phyloP scores from a whole-genome alignment of 2,888 invertebrate species.

The Acanthoscelides obtectus region DNA sequence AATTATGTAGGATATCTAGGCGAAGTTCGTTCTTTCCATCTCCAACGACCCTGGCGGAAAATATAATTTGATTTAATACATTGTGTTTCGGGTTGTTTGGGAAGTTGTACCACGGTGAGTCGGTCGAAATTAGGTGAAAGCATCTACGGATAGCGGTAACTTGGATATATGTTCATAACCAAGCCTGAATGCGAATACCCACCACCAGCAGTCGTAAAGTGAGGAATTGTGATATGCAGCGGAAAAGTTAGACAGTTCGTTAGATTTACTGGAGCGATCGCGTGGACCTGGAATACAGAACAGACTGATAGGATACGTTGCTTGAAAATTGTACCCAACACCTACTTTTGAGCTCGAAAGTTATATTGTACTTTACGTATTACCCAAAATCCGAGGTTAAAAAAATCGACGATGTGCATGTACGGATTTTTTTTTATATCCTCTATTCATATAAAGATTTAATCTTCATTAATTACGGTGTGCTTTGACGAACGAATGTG shows the following conservation, averaged over 20 bases:
- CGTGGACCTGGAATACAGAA: not conserved
- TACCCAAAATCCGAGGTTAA: too few relatives aligned
- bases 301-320: too few relatives aligned
- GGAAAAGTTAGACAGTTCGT: not conserved
- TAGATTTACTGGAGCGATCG: not conserved
- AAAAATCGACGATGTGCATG: too few relatives aligned
- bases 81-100: not conserved
- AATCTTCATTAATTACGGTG: too few relatives aligned
- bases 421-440: too few relatives aligned
- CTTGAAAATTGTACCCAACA: too few relatives aligned
- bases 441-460: too few relatives aligned
- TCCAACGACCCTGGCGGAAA: not conserved
- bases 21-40: not conserved
- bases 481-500: too few relatives aligned
- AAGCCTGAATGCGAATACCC: not conserved
- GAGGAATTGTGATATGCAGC: not conserved
- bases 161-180: not conserved
- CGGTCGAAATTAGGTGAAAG: not conserved
- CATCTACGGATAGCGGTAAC: not conserved
- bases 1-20: conserved; percentile 46
- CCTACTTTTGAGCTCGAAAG: too few relatives aligned
- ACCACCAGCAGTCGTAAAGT: not conserved
- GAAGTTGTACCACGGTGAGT: not conserved
- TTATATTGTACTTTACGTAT: too few relatives aligned
- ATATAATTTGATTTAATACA: not conserved